Evolutionary conservation across 2,888 invertebrate species (phyloP).

Genomic region (Cephus sareptanus): DNA sequence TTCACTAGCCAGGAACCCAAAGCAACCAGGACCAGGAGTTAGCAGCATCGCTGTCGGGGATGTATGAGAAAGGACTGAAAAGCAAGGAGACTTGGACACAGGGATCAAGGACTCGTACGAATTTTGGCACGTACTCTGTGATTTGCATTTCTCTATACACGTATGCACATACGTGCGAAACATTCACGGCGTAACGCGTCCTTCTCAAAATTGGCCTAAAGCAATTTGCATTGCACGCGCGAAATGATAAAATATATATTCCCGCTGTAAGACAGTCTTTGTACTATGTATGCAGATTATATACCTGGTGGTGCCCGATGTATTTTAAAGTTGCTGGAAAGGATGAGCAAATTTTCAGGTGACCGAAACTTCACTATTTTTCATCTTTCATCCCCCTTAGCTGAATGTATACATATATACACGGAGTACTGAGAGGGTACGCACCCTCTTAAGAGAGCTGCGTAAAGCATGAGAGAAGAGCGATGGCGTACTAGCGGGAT

Average conservation of each 20-base stretch:
- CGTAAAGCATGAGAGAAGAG: conserved; percentile 45
- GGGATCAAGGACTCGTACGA: not conserved
- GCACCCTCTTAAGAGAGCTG: conserved; percentile 50
- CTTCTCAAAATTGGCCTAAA: not conserved
- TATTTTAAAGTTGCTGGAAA: not conserved
- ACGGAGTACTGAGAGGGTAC: conserved; percentile 26
- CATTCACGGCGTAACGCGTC: not conserved
- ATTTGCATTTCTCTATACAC: not conserved
- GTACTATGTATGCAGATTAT: not conserved
- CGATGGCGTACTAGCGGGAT: conserved; percentile 55
- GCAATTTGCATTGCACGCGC: not conserved
- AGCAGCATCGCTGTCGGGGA: not conserved
- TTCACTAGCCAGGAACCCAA: not conserved
- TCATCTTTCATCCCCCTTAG: not conserved
- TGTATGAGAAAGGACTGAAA: not conserved
- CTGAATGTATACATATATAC: not conserved
- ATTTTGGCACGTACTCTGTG: not conserved
- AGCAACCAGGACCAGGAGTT: conserved; percentile 12
- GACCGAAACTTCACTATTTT: not conserved
- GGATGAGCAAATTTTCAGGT: not conserved
- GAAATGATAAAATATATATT: not conserved
- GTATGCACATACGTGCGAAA: not conserved
- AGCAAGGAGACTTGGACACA: not conserved
- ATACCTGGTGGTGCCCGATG: not conserved
- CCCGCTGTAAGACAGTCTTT: not conserved